Conservation (phyloP, 2,113 vertebrate genomes). For the Hippolais icterina region DNA sequence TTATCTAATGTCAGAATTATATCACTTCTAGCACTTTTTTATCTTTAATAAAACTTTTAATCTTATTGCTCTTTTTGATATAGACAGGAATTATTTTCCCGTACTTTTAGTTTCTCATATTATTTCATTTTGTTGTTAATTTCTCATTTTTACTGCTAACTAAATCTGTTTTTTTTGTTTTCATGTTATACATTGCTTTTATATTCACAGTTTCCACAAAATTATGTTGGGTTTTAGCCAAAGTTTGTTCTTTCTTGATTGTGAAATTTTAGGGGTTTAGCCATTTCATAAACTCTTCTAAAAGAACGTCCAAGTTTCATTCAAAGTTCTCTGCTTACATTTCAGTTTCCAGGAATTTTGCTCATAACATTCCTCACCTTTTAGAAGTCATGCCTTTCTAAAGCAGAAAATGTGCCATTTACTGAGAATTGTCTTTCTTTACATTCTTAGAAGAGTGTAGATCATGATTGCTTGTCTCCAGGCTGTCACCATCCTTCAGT, state of each 20-base stretch:
- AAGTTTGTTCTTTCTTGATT: constrained; percentile 9
- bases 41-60: neutral
- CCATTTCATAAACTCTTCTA: neutral
- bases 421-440: neutral
- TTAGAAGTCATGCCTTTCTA: neutral
- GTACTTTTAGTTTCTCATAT: neutral
- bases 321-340: neutral
- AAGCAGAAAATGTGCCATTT: neutral
- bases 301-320: neutral
- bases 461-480: neutral
- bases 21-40: neutral
- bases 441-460: neutral
- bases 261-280: neutral
- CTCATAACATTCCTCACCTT: neutral
- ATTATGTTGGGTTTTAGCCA: neutral
- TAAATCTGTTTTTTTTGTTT: neutral
- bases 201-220: neutral
- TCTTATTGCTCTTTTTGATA: neutral
- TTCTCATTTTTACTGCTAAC: neutral
- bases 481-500: neutral
- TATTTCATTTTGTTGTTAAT: neutral
- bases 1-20: neutral
- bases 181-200: neutral
- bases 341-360: constrained; percentile 13
- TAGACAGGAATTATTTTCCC: neutral